Evolutionary conservation across 2,797 vertebrate genomes (phyloP).

Genomic region (Serranus cabrilla): DNA sequence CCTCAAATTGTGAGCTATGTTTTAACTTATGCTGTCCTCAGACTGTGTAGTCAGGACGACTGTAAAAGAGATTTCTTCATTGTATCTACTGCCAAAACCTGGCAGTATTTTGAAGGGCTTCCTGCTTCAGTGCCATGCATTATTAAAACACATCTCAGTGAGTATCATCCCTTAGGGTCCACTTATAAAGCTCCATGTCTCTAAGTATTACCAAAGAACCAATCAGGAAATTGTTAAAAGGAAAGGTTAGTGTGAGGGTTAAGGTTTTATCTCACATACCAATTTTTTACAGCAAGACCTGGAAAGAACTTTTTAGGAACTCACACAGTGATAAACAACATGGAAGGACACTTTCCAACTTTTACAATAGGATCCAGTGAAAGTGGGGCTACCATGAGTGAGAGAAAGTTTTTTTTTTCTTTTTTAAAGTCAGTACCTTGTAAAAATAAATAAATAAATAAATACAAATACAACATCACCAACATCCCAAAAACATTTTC

Average conservation of each 20-base stretch:
- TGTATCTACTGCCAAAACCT: constrained; percentile 45
- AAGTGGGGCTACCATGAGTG: neutral
- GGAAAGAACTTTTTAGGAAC: constrained; percentile 25
- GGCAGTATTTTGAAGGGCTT: constrained; percentile 53
- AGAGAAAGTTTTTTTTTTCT: constrained; percentile 2
- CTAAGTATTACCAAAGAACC: constrained; percentile 59
- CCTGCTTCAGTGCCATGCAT: constrained; percentile 59
- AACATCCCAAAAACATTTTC: neutral
- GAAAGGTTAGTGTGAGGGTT: constrained; percentile 31
- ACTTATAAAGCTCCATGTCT: constrained; percentile 56
- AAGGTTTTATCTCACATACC: constrained; percentile 24
- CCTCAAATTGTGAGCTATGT: neutral
- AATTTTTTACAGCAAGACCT: constrained; percentile 14
- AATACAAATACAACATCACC: neutral
- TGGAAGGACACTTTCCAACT: neutral
- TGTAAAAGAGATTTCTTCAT: constrained; percentile 23
- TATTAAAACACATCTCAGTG: constrained; percentile 66
- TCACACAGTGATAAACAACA: neutral
- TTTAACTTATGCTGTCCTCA: constrained; percentile 2
- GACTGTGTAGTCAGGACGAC: neutral
- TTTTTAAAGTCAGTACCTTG: neutral
- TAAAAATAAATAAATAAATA: neutral
- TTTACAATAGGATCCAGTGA: constrained; percentile 2
- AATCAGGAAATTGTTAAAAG: constrained; percentile 48
- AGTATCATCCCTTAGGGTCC: constrained; percentile 55